Evolutionary conservation across 2,113 vertebrate species (phyloP).

Genomic region (Lepus americanus): DNA sequence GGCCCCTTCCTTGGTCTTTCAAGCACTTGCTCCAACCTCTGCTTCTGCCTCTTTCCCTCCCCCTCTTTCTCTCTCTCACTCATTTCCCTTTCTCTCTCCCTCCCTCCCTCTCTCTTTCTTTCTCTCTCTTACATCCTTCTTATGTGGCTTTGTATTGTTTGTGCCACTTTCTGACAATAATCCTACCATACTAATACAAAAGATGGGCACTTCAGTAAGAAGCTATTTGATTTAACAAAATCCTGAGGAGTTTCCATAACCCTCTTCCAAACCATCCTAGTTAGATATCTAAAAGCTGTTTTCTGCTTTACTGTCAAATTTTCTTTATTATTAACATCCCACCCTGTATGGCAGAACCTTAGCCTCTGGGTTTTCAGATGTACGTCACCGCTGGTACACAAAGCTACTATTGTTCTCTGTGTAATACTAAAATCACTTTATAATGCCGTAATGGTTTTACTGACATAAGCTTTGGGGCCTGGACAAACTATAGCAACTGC

Average conservation of each 20-base stretch:
- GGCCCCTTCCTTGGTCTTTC: too few relatives aligned
- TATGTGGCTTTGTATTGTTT: background rate
- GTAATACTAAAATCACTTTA: conserved; percentile 8
- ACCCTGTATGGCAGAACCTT: background rate
- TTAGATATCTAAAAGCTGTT: background rate
- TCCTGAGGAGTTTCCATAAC: background rate
- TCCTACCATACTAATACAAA: background rate
- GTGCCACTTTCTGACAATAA: background rate
- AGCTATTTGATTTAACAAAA: conserved; percentile 47
- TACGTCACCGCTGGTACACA: background rate
- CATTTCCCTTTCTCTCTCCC: too few relatives aligned
- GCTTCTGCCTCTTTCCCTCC: too few relatives aligned
- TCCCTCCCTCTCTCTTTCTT: too few relatives aligned
- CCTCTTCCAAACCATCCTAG: background rate
- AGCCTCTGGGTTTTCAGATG: background rate
- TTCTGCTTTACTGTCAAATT: background rate
- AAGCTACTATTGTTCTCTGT: conserved; percentile 55
- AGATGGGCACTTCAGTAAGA: background rate
- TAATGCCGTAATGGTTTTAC: conserved; percentile 51
- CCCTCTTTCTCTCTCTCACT: too few relatives aligned
- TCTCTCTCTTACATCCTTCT: too few relatives aligned
- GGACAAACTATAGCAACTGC: conserved; percentile 39
- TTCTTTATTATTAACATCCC: background rate
- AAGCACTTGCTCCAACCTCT: too few relatives aligned
- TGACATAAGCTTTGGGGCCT: conserved; percentile 47